Conservation (phyloP, 2,888 invertebrate genomes). For the Minunthozetes semirufus region DNA sequence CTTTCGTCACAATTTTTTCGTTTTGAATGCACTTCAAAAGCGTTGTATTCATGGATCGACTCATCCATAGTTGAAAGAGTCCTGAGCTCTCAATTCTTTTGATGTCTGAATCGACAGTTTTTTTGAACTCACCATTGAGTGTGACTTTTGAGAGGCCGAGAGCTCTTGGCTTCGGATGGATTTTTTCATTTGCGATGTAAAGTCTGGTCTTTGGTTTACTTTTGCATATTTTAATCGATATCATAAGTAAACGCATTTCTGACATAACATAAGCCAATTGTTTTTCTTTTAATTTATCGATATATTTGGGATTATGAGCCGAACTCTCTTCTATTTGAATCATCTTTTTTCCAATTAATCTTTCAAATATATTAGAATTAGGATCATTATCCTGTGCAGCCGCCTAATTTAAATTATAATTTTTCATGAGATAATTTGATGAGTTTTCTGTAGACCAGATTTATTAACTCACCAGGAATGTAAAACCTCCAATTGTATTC, state of each 20-base stretch:
- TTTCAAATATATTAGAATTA: background rate
- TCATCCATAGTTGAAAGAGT: background rate
- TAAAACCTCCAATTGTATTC: background rate
- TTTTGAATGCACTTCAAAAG: background rate
- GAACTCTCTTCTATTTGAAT: background rate
- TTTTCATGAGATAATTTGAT: background rate
- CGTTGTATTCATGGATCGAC: background rate
- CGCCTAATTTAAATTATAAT: background rate
- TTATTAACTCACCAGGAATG: background rate
- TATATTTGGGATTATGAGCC: too few species aligned
- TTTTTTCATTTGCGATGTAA: background rate
- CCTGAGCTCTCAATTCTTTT: too few species aligned
- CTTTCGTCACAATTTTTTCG: background rate
- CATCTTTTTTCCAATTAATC: background rate
- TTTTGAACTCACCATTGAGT: background rate
- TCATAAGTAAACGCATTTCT: background rate
- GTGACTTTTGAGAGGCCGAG: background rate
- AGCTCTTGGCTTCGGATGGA: background rate
- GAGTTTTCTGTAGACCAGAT: background rate
- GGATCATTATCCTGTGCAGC: background rate
- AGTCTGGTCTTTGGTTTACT: background rate
- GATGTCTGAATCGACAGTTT: background rate
- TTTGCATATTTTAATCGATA: background rate
- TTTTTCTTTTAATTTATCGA: background rate
- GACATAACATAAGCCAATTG: background rate